Evolutionary conservation across 2,113 vertebrate genomes (phyloP).

Genomic region (Alethe diademata): DNA sequence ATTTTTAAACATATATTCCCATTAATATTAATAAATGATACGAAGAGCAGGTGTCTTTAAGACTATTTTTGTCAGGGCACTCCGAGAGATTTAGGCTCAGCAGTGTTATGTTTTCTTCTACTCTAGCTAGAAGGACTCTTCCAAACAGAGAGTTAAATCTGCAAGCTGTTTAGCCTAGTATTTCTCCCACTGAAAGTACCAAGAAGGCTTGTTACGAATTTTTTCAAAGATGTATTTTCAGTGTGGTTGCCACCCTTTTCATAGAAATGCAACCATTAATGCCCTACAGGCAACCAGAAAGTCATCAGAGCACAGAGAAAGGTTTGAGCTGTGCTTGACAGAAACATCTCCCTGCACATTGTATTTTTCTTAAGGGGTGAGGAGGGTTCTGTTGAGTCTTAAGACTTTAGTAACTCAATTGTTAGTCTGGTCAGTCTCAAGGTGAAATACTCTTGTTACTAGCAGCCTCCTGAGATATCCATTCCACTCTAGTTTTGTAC

Average conservation of each 20-base stretch:
- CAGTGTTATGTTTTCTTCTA: no score
- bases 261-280: not conserved
- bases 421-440: not conserved
- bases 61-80: slow-evolving; percentile 26
- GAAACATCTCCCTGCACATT: not conserved
- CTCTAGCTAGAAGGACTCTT: no score
- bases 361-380: not conserved
- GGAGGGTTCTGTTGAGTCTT: not conserved
- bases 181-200: not conserved
- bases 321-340: not conserved
- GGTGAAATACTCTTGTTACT: not conserved
- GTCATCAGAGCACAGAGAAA: not conserved
- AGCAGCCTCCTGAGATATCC: not conserved
- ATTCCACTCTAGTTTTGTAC: not conserved
- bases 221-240: not conserved
- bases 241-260: not conserved
- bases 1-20: slow-evolving; percentile 66
- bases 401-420: not conserved
- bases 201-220: not conserved
- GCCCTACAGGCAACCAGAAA: not conserved
- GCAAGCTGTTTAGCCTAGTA: not conserved
- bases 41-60: slow-evolving; percentile 72
- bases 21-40: slow-evolving; percentile 61
- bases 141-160: not conserved
- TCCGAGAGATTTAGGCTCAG: no score